Conservation (phyloP, 2,113 vertebrate genomes). For the Lamprologus speciosus region DNA sequence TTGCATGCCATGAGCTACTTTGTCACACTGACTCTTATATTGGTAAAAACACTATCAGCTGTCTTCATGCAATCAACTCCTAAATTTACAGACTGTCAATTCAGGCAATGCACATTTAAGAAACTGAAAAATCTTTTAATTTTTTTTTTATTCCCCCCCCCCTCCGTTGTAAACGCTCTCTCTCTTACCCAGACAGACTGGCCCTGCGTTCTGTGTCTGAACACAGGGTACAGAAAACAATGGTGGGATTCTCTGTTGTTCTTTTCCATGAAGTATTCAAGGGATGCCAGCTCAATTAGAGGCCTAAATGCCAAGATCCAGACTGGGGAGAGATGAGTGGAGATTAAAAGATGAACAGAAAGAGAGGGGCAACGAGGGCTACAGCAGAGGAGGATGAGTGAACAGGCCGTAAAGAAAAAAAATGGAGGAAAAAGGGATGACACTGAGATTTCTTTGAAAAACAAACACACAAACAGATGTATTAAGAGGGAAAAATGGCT, state of each 20-base stretch:
- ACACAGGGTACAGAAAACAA: constrained; percentile 40
- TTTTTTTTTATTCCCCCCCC: not conserved
- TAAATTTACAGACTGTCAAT: not conserved
- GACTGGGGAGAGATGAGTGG: constrained; percentile 5
- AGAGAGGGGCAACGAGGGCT: not conserved
- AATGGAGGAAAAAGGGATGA: not conserved
- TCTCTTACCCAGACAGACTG: not conserved
- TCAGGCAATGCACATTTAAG: not conserved
- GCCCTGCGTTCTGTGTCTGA: not conserved
- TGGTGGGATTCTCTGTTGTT: constrained; percentile 50
- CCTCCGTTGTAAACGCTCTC: not conserved
- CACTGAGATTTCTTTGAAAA: not conserved
- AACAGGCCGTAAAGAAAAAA: not conserved
- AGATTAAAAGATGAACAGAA: not conserved
- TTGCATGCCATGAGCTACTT: not conserved
- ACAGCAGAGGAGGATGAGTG: not conserved
- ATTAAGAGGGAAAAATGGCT: not conserved
- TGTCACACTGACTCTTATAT: not conserved
- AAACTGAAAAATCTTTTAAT: not conserved
- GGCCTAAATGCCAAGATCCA: constrained; percentile 54
- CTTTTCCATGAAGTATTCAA: constrained; percentile 43
- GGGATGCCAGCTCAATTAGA: constrained; percentile 59
- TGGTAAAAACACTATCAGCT: not conserved
- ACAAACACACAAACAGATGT: not conserved
- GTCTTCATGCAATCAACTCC: not conserved